A percentile compares a stretch with the other conserved stretches of the same genome.
Conservation (phyloP, 1,140 invertebrate species). For the Euschistus heros region DNA sequence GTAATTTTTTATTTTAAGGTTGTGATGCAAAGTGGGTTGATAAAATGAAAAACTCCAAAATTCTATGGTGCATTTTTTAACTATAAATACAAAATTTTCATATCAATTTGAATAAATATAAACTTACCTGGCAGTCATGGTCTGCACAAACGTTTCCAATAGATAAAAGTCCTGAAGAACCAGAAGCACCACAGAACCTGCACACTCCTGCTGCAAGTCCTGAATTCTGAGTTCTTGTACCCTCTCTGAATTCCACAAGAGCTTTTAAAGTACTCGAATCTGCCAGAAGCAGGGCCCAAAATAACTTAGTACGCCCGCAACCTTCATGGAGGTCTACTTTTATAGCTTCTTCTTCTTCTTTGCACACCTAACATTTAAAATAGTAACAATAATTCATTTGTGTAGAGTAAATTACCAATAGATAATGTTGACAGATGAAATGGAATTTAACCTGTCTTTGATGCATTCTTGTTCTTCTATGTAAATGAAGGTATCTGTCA, state of each 20-base stretch:
- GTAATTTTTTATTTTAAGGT: too few species aligned
- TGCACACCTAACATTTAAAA: constrained; percentile 53
- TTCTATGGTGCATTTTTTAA: not conserved
- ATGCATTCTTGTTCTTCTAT: constrained; percentile 74
- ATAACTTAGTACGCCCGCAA: constrained; percentile 87
- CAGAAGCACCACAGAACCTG: constrained; percentile 80
- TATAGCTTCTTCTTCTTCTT: constrained; percentile 89
- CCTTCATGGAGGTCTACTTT: constrained; percentile 92
- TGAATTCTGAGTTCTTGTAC: constrained; percentile 38
- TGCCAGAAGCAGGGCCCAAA: constrained; percentile 85
- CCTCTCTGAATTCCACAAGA: constrained; percentile 85
- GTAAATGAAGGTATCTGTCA: constrained; percentile 87
- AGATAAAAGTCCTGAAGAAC: constrained; percentile 71
- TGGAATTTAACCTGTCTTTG: constrained; percentile 58
- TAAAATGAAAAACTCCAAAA: not conserved
- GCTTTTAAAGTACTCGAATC: constrained; percentile 88
- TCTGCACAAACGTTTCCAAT: constrained; percentile 90
- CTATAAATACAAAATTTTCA: not conserved
- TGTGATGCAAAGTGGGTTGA: too few species aligned
- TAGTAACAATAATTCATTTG: not conserved
- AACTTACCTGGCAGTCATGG: constrained; percentile 71
- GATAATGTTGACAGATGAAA: not conserved
- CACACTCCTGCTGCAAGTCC: constrained; percentile 54
- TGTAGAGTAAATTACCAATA: not conserved
- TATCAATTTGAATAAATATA: constrained; percentile 1